Evolutionary conservation across 2,888 invertebrate genomes (phyloP), one percentile per base, ranked within the genome.

Genomic region (Cryptocephalus moraei): DNA sequence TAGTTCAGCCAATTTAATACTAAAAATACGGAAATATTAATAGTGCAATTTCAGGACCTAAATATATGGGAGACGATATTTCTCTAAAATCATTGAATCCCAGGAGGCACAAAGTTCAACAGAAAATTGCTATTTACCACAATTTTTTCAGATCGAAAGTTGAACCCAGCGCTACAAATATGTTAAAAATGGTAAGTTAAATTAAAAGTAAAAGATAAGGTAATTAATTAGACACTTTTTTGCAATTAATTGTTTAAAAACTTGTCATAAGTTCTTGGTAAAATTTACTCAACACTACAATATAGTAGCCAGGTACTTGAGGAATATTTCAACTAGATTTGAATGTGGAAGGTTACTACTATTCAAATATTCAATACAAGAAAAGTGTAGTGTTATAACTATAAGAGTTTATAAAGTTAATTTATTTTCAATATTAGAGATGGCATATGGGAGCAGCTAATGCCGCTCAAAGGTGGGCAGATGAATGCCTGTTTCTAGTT

Each of bases 101-200:
- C 1, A 68, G 71, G 44, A 74, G 77, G 54, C 68, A 74, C 48
- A 75, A 76, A 47, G 80, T 86, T 11, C 80, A 81, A 60, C 75
- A 78, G 53, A 86, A 84, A 70, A 84, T 89, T 54, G 82, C 85
- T 3, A 73, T 79, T 14, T 83, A 82, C 58, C 88, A 88, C 66
- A 88, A 89, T 65, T 82, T 80, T 65, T 86, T 87, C 65, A 77
- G 89, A 44, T 78, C 81, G 2, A 81, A 78, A 68, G 88, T 88
- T 32, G 72, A 76, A 49, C 89, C 89, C 0, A 72, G 78, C 33
- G 85, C 88, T 11, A 75, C 85, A n/a, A 86, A 89, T 67, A 89
- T 89, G 88, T 71, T 88, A 22, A 70, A 77, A 58, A 84, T 89
- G 87, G 88, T 61, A 49, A 43, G 56, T 51, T n/a, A n/a, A n/a